Conservation (phyloP, 2,888 invertebrate genomes). For the Nemoura dubitans region DNA sequence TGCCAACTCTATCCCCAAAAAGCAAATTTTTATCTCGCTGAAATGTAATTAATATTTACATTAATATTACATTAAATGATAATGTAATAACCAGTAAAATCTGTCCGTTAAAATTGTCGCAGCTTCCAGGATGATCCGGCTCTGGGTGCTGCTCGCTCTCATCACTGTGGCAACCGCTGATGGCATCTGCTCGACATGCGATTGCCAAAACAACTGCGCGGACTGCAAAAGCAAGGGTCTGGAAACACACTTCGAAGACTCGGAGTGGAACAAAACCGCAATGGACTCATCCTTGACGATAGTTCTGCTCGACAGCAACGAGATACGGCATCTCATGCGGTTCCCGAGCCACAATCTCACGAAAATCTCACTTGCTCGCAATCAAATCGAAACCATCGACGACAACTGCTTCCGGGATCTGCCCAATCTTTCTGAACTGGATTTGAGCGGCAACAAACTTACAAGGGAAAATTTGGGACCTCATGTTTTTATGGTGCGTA, state of each 20-base stretch:
- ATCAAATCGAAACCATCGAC: slow-evolving; percentile 71
- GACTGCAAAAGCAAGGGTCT: slow-evolving; percentile 13
- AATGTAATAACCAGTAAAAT: too few relatives aligned
- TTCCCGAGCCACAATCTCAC: slow-evolving; percentile 66
- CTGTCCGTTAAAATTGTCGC: too few relatives aligned
- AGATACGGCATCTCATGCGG: slow-evolving; percentile 61
- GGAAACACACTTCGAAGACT: slow-evolving; percentile 20
- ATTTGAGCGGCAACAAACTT: slow-evolving; percentile 76
- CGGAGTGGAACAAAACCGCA: slow-evolving; percentile 1
- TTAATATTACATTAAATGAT: too few relatives aligned
- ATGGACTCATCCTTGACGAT: not conserved
- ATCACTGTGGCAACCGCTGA: not conserved
- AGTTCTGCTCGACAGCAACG: slow-evolving; percentile 60
- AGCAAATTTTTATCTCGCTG: too few relatives aligned
- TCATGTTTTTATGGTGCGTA: slow-evolving; percentile 73
- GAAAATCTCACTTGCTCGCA: slow-evolving; percentile 70
- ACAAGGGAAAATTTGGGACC: slow-evolving; percentile 68
- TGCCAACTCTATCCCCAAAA: too few relatives aligned
- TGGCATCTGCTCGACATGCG: not conserved
- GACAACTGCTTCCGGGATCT: slow-evolving; percentile 71
- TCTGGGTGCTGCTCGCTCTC: not conserved
- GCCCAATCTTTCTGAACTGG: slow-evolving; percentile 69
- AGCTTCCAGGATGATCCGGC: not conserved
- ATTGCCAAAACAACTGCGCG: not conserved
- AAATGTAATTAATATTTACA: too few relatives aligned